Conservation (phyloP, 2,113 vertebrate species). For the Zapus hudsonius region DNA sequence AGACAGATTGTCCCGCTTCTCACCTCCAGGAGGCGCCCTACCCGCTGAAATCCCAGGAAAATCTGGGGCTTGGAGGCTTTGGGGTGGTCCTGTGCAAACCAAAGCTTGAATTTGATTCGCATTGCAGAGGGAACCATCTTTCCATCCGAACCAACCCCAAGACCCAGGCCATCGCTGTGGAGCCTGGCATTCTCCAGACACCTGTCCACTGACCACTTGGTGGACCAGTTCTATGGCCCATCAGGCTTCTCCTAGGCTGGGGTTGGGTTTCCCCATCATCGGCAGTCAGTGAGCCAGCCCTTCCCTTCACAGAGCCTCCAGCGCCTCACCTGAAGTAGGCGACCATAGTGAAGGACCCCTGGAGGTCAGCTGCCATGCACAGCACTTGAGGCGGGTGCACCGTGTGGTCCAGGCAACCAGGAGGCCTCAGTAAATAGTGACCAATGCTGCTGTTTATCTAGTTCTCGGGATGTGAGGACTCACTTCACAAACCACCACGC, state of each 20-base stretch:
- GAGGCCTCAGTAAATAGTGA: rapidly evolving
- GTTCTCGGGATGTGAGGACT: rapidly evolving
- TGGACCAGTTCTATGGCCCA: background rate
- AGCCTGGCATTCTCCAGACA: background rate
- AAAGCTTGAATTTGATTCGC: background rate
- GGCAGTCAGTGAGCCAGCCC: background rate
- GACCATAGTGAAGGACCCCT: background rate
- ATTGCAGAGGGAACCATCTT: background rate
- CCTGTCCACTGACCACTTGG: background rate
- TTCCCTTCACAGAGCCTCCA: background rate
- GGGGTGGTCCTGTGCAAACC: rapidly evolving
- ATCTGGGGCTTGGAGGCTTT: background rate
- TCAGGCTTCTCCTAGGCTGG: no score
- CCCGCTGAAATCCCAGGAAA: background rate
- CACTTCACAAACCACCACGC: background rate
- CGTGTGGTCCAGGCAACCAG: background rate
- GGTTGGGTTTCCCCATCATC: background rate
- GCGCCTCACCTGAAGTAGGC: background rate
- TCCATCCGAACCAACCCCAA: background rate
- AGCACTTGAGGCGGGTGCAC: no score
- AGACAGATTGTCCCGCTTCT: background rate
- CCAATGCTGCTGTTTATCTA: background rate
- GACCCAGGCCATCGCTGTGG: no score
- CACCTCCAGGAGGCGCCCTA: background rate
- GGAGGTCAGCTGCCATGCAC: background rate